Evolutionary conservation across 2,888 invertebrate species (phyloP), one percentile per base, ranked within the genome.

Genomic region (Automeris io): DNA sequence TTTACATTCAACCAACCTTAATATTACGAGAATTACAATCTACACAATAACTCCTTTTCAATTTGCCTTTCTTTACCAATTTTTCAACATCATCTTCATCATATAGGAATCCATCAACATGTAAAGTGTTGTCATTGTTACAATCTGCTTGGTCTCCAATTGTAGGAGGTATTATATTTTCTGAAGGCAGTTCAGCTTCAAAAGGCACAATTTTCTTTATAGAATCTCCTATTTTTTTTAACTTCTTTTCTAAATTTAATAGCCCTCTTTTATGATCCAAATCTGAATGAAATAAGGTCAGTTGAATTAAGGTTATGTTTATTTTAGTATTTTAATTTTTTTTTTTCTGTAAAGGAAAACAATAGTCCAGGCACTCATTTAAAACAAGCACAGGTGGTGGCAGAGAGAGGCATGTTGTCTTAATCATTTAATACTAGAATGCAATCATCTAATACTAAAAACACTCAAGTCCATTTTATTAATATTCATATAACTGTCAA

Each of bases 41-140:
- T 9, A 61, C 24, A 45, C 86, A 86, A 44, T 74, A 85, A 48
- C 75, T 58, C 44, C 66, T 68, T 38, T 66, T 63, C 9, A 86
- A 39, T 61, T 74, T 78, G 18, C 74, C 77, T 19, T 61, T 51
- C 46, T 73, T 67, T 1, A 72, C 65, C 23, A 85, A 51, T 6
- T 70, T 47, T 35, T 91, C 90, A 7, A 92, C 72, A 43, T 89
- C 86, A 9, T 88, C 85, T 43, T 92, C 91, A 50, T 91, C 90
- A 76, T 91, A 93, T 0, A 93, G 78, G 59, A 93, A 93, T 26
- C 89, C 90, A 74, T 93, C 93, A 0, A 93, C 83, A 66, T 92
- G 91, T 8, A 88, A 72, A 2, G 90, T 90, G 37, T 88, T 86
- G 2, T 64, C 54, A 13, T 76, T 68, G 44, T 82, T 80, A 49